A percentile compares a stretch with the other conserved stretches of the same genome.
Conservation (phyloP, 2,113 vertebrate genomes). For the Narcine bancroftii region DNA sequence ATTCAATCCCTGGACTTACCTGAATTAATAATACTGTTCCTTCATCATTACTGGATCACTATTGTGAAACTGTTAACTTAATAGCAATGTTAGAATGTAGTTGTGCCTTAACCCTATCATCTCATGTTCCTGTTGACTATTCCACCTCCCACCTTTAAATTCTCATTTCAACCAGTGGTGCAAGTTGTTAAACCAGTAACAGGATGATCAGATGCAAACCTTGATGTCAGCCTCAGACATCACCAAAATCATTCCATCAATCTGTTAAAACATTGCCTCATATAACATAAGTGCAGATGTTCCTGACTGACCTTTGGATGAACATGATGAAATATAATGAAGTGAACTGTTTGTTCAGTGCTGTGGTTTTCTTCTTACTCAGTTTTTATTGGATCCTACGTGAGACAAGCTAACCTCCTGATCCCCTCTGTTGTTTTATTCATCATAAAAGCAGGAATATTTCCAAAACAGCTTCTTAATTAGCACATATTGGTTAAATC, state of each 20-base stretch:
- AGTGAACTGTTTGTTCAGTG: neutral
- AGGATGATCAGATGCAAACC: neutral
- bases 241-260: neutral
- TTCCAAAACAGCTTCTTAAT: neutral
- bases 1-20: no score
- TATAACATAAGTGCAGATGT: no score
- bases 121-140: neutral
- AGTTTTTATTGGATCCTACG: neutral
- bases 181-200: neutral
- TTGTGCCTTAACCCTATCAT: neutral
- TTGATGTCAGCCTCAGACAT: neutral
- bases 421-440: neutral
- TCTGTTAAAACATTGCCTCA: neutral
- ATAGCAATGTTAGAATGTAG: no score
- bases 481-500: neutral
- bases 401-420: neutral
- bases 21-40: no score
- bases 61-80: no score
- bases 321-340: neutral
- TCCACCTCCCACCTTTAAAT: neutral
- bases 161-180: neutral
- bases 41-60: no score
- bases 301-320: neutral
- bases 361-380: neutral
- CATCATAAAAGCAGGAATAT: neutral